Evolutionary conservation across 2,888 invertebrate genomes (phyloP), one percentile per base, ranked within the genome.

Genomic region (Tinea pellionella): DNA sequence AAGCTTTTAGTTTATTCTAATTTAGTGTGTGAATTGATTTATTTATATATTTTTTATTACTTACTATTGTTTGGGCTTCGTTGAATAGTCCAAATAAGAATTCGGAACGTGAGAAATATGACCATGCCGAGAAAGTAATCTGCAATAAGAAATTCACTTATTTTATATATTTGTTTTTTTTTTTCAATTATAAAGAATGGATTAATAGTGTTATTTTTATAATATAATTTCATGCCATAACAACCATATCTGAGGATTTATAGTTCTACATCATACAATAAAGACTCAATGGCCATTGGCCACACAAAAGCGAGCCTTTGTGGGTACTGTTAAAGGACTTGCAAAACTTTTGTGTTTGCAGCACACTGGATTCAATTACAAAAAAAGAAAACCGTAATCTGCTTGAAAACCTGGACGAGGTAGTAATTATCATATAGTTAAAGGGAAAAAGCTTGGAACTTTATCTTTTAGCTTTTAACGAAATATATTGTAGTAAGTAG

Each of bases 281-380:
- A 59, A 43, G 43, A 43, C 59, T 59, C 59, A 29, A 59, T 59
- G 59, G 59, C 59, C 59, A 59, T 59, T 29, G 59, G 59, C 59
- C 59, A 47, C 47, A 59, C 59, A 59, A 59, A 59, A 29, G 59
- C 59, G n/a, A 9, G 53, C 41, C 59, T 59, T 59, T 59, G 59
- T 47, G 29, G 24, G n/a, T n/a, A 59, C 59, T 29, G 29, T 24
- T 19, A 47, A 19, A 24, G 29, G 43, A 59, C 59, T 59, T 59
- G 15, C 42, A 47, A 59, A 59, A 29, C 43, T 59, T 59, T 59
- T 59, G 16, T 32, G 57, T 57, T 57, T 57, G 30, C 57, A n/a
- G n/a, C 29, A 19, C 11, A 19, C 32, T n/a, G 57, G 30, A 57
- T 32, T 57, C 57, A 57, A 57, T 57, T 57, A 57, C 32, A 57